Percentiles rank a stretch among this genome's conserved stretches.
Evolutionary conservation across 2,888 invertebrate species (phyloP).

Genomic region (Eulithis testata): DNA sequence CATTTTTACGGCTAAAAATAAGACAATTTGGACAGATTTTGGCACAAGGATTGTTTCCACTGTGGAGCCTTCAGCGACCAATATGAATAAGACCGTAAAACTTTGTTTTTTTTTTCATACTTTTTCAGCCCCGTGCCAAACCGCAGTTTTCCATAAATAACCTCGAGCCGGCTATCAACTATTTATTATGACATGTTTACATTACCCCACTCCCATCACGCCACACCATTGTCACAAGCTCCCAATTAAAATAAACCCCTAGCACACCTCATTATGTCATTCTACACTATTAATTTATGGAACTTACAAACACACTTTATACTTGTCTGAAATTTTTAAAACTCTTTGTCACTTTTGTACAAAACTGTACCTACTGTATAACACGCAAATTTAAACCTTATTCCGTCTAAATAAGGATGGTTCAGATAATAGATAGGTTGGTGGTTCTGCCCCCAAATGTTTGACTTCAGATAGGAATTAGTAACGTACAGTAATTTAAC

Average conservation of each 20-base stretch:
- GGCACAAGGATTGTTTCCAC: no score
- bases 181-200: slow-evolving; percentile 21
- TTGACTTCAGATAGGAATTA: slow-evolving; percentile 69
- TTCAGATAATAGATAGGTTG: slow-evolving; percentile 28
- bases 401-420: background rate
- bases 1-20: no score
- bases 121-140: slow-evolving; percentile 12
- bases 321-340: slow-evolving; percentile 70
- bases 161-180: slow-evolving; percentile 12
- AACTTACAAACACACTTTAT: slow-evolving; percentile 61
- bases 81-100: no score
- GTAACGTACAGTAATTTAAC: slow-evolving; percentile 55
- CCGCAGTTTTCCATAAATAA: slow-evolving; percentile 12
- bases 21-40: no score
- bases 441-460: slow-evolving; percentile 59
- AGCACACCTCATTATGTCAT: slow-evolving; percentile 72
- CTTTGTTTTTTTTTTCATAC: background rate
- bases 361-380: background rate
- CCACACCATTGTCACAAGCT: slow-evolving; percentile 30
- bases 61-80: no score
- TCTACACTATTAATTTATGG: slow-evolving; percentile 70
- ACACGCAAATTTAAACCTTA: slow-evolving; percentile 33
- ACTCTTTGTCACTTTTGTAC: slow-evolving; percentile 56
- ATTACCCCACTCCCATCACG: slow-evolving; percentile 19
- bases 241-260: slow-evolving; percentile 43